These are phyloP conservation scores for Channallabes apus DNA, from an alignment of 2,797 vertebrate genomes.

Conservation along the genomic window DNA sequence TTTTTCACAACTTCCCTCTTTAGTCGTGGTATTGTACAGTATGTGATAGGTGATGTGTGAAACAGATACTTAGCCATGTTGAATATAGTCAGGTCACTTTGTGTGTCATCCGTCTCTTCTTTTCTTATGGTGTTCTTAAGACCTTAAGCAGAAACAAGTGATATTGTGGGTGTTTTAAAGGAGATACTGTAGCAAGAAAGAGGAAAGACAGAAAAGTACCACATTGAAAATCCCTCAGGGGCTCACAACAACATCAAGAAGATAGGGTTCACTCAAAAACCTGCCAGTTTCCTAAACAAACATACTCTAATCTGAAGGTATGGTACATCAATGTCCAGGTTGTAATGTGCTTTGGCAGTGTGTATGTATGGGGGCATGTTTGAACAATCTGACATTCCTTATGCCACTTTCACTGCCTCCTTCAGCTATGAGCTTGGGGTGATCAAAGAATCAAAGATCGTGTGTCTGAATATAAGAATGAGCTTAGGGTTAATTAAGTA, in stretches of 20 bases:
- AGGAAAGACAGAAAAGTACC: neutral
- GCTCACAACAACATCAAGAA: neutral
- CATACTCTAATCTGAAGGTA: neutral
- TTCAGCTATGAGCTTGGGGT: neutral
- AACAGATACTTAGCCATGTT: neutral
- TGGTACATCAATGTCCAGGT: neutral
- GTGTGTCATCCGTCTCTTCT: neutral
- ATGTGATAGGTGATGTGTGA: neutral
- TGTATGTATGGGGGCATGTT: neutral
- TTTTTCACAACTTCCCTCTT: neutral
- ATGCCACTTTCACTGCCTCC: neutral
- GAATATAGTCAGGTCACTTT: neutral
- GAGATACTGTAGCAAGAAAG: neutral
- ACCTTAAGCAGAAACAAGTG: neutral
- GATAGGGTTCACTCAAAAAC: neutral
- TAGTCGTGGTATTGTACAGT: neutral
- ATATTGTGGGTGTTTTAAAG: neutral
- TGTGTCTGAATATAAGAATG: neutral
- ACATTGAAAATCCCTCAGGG: neutral
- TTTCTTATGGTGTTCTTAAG: neutral
- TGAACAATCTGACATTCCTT: conserved; percentile 1
- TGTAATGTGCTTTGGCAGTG: neutral
- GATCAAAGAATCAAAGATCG: neutral
- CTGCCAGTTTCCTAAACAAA: neutral
- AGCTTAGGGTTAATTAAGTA: neutral